These are phyloP conservation scores for Lasioglossum albipes DNA, from an alignment of 1,140 invertebrate species.

Conservation along the genomic window DNA sequence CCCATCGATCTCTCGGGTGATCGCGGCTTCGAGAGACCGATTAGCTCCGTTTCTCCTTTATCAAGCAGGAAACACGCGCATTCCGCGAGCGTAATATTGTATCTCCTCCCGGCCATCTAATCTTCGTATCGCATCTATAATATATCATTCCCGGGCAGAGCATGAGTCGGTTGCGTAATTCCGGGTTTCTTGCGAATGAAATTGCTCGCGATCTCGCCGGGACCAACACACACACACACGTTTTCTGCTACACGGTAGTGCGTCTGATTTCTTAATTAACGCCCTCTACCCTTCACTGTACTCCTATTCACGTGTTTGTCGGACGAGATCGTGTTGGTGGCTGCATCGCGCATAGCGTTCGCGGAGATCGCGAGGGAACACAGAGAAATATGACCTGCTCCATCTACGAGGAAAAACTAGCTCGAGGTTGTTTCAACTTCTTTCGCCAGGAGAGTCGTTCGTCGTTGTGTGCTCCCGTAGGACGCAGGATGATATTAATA, in stretches of 20 bases:
- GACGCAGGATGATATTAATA: neutral
- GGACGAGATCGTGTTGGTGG: neutral
- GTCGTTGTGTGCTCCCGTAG: neutral
- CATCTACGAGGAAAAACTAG: neutral
- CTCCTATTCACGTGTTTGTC: neutral
- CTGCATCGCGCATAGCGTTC: neutral
- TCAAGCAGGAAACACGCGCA: conserved; percentile 43
- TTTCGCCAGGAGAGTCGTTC: neutral
- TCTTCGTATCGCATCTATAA: conserved; percentile 48
- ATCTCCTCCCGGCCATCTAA: conserved; percentile 34
- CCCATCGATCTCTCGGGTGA: neutral
- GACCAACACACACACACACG: neutral
- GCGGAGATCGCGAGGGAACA: neutral
- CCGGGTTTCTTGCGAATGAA: conserved; percentile 49
- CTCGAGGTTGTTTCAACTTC: neutral
- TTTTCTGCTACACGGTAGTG: neutral
- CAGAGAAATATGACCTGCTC: neutral
- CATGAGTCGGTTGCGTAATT: conserved; percentile 33
- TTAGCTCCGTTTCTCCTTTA: conserved; percentile 38
- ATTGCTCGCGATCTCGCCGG: conserved; percentile 46
- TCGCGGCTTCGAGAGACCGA: neutral
- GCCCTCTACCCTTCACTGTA: neutral
- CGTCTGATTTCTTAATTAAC: conserved; percentile 44
- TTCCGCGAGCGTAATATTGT: conserved; percentile 35
- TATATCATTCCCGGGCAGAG: conserved; percentile 41